Conservation (phyloP, 1,140 invertebrate genomes). For the Diorhabda carinulata region DNA sequence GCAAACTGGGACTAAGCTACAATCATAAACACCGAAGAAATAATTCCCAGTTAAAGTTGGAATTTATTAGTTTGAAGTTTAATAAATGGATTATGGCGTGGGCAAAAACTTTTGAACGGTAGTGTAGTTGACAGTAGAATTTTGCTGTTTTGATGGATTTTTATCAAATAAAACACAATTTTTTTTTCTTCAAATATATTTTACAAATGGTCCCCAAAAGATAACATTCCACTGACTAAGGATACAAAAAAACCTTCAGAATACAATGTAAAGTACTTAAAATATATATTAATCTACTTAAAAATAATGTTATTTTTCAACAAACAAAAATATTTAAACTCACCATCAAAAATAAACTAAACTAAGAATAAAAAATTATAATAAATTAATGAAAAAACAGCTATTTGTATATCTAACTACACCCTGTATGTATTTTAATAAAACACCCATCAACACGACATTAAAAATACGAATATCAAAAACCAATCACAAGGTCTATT, state of each 20-base stretch:
- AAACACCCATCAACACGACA: not conserved
- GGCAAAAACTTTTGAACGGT: no score
- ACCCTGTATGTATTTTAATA: conserved; percentile 6
- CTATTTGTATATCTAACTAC: conserved; percentile 1
- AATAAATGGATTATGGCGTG: no score
- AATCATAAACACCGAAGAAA: no score
- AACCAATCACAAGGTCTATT: conserved; percentile 1
- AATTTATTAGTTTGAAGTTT: no score
- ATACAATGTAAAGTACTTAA: not conserved
- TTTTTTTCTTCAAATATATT: conserved; percentile 3
- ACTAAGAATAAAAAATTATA: not conserved
- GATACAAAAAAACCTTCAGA: conserved; percentile 8
- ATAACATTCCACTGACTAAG: conserved; percentile 12
- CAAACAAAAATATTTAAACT: not conserved
- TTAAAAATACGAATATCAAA: conserved; percentile 3
- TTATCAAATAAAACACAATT: no score
- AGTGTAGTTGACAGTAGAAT: no score
- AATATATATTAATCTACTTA: conserved; percentile 5
- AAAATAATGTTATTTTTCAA: conserved; percentile 1
- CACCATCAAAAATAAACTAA: conserved; percentile 3
- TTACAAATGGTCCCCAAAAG: conserved; percentile 13
- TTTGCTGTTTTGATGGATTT: no score
- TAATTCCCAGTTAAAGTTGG: no score
- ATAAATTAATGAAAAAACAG: conserved; percentile 4
- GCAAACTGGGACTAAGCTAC: no score